Evolutionary conservation across 1,140 invertebrate species (phyloP), one percentile per base, ranked within the genome.

Genomic region (Ectropis grisescens): DNA sequence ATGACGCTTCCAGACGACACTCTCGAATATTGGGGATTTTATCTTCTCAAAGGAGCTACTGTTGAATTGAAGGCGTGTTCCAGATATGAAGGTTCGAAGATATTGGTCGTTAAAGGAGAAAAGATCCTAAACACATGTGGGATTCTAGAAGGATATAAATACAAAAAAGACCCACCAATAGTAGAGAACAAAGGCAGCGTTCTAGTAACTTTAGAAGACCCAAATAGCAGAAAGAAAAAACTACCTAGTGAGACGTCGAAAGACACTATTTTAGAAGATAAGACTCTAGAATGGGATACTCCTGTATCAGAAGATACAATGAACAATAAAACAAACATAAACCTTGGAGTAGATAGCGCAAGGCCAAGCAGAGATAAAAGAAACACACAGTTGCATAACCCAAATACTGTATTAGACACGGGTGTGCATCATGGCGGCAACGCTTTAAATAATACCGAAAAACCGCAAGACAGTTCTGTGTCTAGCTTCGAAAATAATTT

Each of bases 11-110:
- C 91, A 1, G 93, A 94, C 75, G 93, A 95, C 57, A 92, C 91
- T 12, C 81, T 94, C 19, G 92, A 94, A 68, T 95, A 94, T 74
- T 95, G 92, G 92, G 92, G 93, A 12, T 95, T 95, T 83, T 94
- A 91, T 79, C 68, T 95, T 9, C 84, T 92, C 12, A 86, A 87
- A 66, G 92, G 91, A 10, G 90, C 92, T 8, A 87, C 83, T 9
- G 90, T 94, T 1, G 85, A 85, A 29, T 74, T 94, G 5, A 91
- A 90, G 47, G 88, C 92, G 22, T 95, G 93, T 71, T 93, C 92
- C 25, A 85, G 90, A 71, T 91, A 87, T 72, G 83, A 89, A 52
- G 92, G 92, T 35, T 89, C 91, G 6, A 87, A 90, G 33, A 88
- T 94, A 53, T 78, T 93, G 38, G 89, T 93, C 1, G 90, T 93